phyloP scores from a whole-genome alignment of 2,113 vertebrate species.

The Echinops telfairi region DNA sequence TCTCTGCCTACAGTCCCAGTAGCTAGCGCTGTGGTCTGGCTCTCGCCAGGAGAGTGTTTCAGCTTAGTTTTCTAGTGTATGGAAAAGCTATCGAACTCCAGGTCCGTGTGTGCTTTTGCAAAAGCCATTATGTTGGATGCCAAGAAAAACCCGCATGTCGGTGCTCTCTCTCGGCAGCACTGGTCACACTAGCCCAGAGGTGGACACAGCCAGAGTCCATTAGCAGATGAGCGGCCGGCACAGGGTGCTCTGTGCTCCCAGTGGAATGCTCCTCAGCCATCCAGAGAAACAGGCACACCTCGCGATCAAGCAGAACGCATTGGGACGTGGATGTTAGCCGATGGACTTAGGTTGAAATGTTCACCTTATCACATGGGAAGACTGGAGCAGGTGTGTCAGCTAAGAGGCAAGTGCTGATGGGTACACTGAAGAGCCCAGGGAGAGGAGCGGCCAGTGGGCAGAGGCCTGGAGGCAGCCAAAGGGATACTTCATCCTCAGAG shows the following conservation, averaged over 20 bases:
- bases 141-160: not conserved
- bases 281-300: not conserved
- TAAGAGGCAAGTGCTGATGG: not conserved
- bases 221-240: not conserved
- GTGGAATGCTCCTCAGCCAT: not conserved
- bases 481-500: not conserved
- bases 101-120: not conserved
- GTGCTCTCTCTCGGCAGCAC: not conserved
- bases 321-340: too few species aligned
- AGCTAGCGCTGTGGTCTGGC: not conserved
- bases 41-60: slow-evolving; percentile 8
- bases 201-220: not conserved
- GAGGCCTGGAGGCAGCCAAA: not conserved
- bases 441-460: not conserved
- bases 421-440: not conserved
- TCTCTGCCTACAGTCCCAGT: not conserved
- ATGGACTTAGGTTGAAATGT: too few species aligned
- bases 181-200: not conserved
- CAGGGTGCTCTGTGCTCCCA: not conserved
- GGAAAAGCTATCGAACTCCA: not conserved
- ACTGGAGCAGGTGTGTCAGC: not conserved
- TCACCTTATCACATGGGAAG: not conserved
- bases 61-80: slow-evolving; percentile 7
- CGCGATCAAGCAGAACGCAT: too few species aligned
- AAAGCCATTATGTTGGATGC: not conserved